phyloP scores from a whole-genome alignment of 2,888 invertebrate genomes.

The Drosophila limbata region DNA sequence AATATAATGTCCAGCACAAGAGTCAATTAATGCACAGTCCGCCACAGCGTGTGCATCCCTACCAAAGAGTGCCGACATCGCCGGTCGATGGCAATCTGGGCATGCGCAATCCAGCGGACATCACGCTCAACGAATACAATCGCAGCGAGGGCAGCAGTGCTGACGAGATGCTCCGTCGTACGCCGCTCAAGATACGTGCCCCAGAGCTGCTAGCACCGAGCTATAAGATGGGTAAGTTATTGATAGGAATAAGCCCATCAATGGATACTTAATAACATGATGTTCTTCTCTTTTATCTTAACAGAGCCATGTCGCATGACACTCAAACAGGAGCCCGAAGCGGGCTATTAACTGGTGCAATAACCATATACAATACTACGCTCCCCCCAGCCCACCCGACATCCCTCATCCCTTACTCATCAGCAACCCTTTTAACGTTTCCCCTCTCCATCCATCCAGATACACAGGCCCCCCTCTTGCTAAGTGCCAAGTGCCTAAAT shows the following conservation, averaged over 20 bases:
- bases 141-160: constrained; percentile 76
- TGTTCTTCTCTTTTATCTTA: constrained; percentile 4
- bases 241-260: background rate
- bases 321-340: constrained; percentile 85
- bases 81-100: constrained; percentile 57
- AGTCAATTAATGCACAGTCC: constrained; percentile 68
- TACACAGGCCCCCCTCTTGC: constrained; percentile 58
- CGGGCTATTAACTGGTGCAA: constrained; percentile 82
- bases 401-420: constrained; percentile 1
- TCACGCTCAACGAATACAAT: constrained; percentile 85
- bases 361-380: constrained; percentile 18
- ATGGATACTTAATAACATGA: background rate
- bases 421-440: background rate
- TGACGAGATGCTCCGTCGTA: constrained; percentile 81
- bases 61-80: constrained; percentile 67
- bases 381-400: background rate
- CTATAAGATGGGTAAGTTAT: constrained; percentile 73
- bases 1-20: constrained; percentile 47
- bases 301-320: constrained; percentile 84
- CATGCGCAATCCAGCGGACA: constrained; percentile 83
- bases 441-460: constrained; percentile 5
- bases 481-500: constrained; percentile 59
- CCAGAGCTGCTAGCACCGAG: constrained; percentile 70
- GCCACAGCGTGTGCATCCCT: constrained; percentile 68
- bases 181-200: constrained; percentile 82